phyloP scores from a whole-genome alignment of 2,797 vertebrate genomes.

The Rhynchonycteris naso region DNA sequence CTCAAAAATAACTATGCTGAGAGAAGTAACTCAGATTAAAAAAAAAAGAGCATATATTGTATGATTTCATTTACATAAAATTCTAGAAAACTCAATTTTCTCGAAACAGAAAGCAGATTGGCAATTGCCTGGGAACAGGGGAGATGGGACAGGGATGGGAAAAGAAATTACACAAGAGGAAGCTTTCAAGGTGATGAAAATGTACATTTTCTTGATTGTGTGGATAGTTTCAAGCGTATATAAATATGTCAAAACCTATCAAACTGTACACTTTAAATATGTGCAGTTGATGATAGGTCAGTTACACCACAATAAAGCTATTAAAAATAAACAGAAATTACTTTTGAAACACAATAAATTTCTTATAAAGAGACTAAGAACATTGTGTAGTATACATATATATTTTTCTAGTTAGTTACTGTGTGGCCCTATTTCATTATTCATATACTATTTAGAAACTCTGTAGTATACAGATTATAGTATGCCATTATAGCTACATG shows the following conservation, averaged over 20 bases:
- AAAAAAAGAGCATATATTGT: neutral
- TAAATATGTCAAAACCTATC: conserved; percentile 34
- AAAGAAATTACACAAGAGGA: neutral
- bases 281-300: neutral
- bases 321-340: conserved; percentile 41
- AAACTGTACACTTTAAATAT: neutral
- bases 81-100: neutral
- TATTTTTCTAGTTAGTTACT: conserved; percentile 32
- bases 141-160: neutral
- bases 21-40: neutral
- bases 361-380: neutral
- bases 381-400: neutral
- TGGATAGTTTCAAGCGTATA: neutral
- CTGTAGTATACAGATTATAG: conserved; percentile 26
- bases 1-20: neutral
- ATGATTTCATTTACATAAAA: conserved; percentile 21
- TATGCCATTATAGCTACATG: neutral
- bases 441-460: conserved; percentile 40
- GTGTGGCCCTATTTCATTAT: conserved; percentile 36
- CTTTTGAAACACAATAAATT: neutral
- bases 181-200: neutral
- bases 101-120: neutral
- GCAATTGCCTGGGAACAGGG: neutral
- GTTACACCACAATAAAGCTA: conserved; percentile 3
- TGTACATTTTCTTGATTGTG: neutral